These are phyloP conservation scores for Campaea margaritaria DNA, from an alignment of 2,888 invertebrate genomes.

Conservation along the genomic window DNA sequence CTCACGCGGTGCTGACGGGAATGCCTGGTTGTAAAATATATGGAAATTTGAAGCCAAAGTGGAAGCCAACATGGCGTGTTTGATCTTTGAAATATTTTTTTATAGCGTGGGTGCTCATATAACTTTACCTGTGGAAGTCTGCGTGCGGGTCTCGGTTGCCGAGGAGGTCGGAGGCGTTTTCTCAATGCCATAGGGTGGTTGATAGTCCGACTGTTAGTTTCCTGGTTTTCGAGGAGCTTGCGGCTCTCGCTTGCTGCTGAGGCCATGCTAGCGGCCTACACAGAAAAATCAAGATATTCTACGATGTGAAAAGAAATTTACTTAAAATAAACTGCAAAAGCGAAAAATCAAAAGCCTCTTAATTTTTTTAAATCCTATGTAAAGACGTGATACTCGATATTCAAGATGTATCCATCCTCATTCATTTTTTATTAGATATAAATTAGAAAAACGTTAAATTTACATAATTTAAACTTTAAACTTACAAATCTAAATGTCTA, in stretches of 20 bases:
- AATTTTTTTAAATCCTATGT: too few relatives aligned
- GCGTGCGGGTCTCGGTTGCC: slow-evolving; percentile 72
- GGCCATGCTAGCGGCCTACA: slow-evolving; percentile 84
- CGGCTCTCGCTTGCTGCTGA: slow-evolving; percentile 83
- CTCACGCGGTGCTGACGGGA: not conserved
- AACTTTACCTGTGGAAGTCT: slow-evolving; percentile 84
- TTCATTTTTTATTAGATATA: too few relatives aligned
- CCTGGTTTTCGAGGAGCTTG: slow-evolving; percentile 76
- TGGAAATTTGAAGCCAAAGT: not conserved
- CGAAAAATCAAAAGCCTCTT: too few relatives aligned
- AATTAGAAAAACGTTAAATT: too few relatives aligned
- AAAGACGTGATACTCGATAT: too few relatives aligned
- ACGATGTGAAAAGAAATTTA: too few relatives aligned
- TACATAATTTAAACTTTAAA: not conserved
- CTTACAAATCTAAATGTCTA: not conserved
- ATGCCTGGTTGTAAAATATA: not conserved
- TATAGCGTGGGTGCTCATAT: not conserved
- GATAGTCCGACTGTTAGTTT: slow-evolving; percentile 74
- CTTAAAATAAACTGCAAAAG: too few relatives aligned
- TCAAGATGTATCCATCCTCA: too few relatives aligned
- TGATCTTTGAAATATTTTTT: too few relatives aligned
- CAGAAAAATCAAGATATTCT: slow-evolving; percentile 1
- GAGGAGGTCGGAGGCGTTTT: slow-evolving; percentile 70
- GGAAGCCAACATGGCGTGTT: too few relatives aligned
- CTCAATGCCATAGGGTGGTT: slow-evolving; percentile 79